These are phyloP conservation scores for Pterocles orientalis DNA, from an alignment of 2,113 vertebrate species.

Conservation along the genomic window DNA sequence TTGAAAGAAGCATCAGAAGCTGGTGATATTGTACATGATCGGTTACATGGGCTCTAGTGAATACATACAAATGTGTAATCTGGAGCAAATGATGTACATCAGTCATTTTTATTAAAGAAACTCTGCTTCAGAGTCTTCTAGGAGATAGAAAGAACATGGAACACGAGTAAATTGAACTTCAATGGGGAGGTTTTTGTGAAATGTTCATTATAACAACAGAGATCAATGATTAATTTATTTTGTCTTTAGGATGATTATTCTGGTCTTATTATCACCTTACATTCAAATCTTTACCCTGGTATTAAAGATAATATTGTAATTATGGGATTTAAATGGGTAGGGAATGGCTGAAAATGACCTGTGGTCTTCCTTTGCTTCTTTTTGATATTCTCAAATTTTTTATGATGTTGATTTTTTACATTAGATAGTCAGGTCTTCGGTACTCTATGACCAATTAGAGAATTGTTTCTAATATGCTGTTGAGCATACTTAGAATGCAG, in stretches of 20 bases:
- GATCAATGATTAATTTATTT: constrained; percentile 44
- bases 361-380: constrained; percentile 38
- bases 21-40: background rate
- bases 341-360: constrained; percentile 36
- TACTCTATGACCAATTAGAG: constrained; percentile 41
- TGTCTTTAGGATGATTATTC: constrained; percentile 23
- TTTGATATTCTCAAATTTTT: constrained; percentile 38
- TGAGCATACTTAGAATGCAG: constrained; percentile 12
- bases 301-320: constrained; percentile 20
- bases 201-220: background rate
- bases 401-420: constrained; percentile 31
- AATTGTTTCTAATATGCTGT: constrained; percentile 25
- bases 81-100: constrained; percentile 19
- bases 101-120: constrained; percentile 58
- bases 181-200: background rate
- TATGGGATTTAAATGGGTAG: background rate
- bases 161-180: constrained; percentile 44
- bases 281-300: background rate
- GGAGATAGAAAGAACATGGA: constrained; percentile 20
- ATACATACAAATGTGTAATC: constrained; percentile 17
- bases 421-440: background rate
- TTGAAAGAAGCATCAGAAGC: background rate
- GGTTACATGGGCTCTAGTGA: background rate
- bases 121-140: background rate
- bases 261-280: background rate